Evolutionary conservation across 92 coral and sea anemone species (phyloP), one percentile per base, ranked within the genome.

Genomic region (Anthopleura xanthogrammica): DNA sequence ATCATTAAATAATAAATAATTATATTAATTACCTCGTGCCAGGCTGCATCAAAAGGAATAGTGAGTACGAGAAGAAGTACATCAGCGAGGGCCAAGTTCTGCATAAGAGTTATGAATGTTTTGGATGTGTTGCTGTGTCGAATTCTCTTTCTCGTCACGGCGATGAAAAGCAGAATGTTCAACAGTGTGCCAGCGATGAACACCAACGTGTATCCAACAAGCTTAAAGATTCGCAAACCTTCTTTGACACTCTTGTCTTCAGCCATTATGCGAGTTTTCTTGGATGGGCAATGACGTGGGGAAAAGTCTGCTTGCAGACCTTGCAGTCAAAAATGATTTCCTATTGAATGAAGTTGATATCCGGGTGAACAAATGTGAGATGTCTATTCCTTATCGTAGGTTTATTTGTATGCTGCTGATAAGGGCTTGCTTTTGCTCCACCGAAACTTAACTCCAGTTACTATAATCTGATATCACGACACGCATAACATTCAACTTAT

Each of bases 21-120:
- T 0, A 6, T 50, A 5, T 36, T 43, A 7, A 50, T 50, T 17
- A 83, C 86, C 60, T 84, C 81, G 62, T 93, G 95, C 89, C 88
- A 82, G 0, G 84, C 95, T 17, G 91, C 83, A 76, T 91, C 92
- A 79, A 95, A 95, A 48, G 98, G 98, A 60, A 95, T 95, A 24
- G 91, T 83, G 17, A 86, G 55, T 14, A 93, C 66, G 60, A 95
- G 91, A 2, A 93, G 83, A 39, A 91, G 84, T 13, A 95, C 42
- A 81, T 92, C 94, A 78, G 98, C 94, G 1, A 90, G 79, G 16
- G 92, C 97, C 14, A 95, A 85, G 82, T 95, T 95, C 64, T 90
- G 92, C 88, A 95, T 90, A 17, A 95, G 80, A 56, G 84, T 85
- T 57, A 95, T 91, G 83, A 88, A 95, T 23, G 92, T 92, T 76